These are phyloP conservation scores for Choreutis nemorana DNA, from an alignment of 2,888 invertebrate genomes.

Conservation along the genomic window DNA sequence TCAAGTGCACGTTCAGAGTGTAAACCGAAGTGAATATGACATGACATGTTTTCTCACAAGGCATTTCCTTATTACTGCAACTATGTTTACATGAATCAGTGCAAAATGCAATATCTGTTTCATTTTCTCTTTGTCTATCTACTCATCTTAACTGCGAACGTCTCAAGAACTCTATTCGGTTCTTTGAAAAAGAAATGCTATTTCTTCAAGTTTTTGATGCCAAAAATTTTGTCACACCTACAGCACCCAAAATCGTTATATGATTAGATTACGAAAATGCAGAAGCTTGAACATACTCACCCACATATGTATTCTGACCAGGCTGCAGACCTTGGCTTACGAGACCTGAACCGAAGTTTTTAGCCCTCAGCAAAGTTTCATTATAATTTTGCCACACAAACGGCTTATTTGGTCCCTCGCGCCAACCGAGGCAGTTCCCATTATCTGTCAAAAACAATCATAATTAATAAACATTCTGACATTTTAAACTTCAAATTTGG, in stretches of 20 bases:
- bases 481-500: not conserved
- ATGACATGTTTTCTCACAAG: too few species aligned
- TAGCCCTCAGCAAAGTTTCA: constrained; percentile 88
- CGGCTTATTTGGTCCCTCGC: constrained; percentile 84
- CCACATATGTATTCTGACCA: constrained; percentile 82
- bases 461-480: constrained; percentile 3
- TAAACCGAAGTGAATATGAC: too few species aligned
- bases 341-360: constrained; percentile 92
- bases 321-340: constrained; percentile 80
- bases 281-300: constrained; percentile 41
- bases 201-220: too few species aligned
- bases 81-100: constrained; percentile 8
- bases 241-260: too few species aligned
- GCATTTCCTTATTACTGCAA: constrained; percentile 1
- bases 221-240: too few species aligned
- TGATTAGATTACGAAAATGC: not conserved
- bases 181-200: too few species aligned
- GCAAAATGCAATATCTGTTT: too few species aligned
- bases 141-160: too few species aligned
- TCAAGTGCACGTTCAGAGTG: too few species aligned
- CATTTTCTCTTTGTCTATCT: too few species aligned
- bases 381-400: constrained; percentile 94
- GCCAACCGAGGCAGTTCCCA: constrained; percentile 91
- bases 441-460: constrained; percentile 69
- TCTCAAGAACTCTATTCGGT: too few species aligned